Evolutionary conservation across 2,797 vertebrate species (phyloP).

Genomic region (Cuniculus paca): DNA sequence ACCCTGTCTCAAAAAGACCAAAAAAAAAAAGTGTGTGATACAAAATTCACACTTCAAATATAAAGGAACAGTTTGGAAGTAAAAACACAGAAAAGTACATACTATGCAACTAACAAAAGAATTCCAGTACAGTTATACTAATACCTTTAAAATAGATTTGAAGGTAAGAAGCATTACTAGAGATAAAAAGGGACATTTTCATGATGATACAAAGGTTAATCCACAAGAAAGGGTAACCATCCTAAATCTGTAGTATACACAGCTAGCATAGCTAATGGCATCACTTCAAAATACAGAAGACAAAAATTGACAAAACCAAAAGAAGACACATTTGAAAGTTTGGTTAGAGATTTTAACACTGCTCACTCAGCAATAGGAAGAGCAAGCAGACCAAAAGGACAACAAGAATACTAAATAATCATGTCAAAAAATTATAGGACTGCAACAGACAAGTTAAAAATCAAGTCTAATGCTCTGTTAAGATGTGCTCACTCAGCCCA

Average conservation of each 20-base stretch:
- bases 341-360: constrained; percentile 20
- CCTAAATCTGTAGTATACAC: background rate
- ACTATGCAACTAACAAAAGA: constrained; percentile 25
- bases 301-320: constrained; percentile 22
- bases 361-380: constrained; percentile 19
- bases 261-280: background rate
- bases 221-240: constrained; percentile 18
- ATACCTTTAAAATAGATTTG: constrained; percentile 7
- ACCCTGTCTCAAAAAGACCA: too few species aligned
- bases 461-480: too few species aligned
- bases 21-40: background rate
- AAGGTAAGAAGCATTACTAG: background rate
- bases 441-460: background rate
- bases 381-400: background rate
- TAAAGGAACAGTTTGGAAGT: constrained; percentile 34
- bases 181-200: background rate
- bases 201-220: background rate
- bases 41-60: constrained; percentile 37
- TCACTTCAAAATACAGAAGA: constrained; percentile 19
- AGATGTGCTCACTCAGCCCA: too few species aligned
- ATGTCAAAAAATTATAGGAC: background rate
- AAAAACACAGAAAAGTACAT: background rate
- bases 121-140: background rate
- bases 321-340: background rate
- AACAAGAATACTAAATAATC: constrained; percentile 21